Conservation (phyloP, 2,113 vertebrate species). For the Apus apus region DNA sequence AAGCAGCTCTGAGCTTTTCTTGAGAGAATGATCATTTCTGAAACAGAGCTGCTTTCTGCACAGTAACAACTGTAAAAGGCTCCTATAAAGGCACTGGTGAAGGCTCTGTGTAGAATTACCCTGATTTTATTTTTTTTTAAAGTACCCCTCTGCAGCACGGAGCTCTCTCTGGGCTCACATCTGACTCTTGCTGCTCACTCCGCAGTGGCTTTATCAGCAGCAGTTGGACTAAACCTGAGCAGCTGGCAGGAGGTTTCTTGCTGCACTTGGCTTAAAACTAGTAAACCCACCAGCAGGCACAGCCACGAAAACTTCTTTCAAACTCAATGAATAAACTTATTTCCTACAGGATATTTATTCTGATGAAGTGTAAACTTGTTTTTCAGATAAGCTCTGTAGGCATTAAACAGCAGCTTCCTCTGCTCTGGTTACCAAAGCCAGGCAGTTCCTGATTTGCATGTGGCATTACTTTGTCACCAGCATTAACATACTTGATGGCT, state of each 20-base stretch:
- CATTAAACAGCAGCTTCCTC: constrained; percentile 1
- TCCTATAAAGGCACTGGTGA: background rate
- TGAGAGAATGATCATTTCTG: background rate
- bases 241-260: background rate
- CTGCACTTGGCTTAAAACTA: background rate
- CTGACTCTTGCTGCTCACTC: background rate
- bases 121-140: background rate
- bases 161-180: background rate
- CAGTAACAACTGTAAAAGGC: background rate
- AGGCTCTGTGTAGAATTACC: background rate
- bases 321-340: background rate
- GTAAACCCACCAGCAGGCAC: background rate
- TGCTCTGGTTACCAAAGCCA: background rate
- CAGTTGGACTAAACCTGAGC: background rate
- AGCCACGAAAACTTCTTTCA: background rate
- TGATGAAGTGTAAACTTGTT: constrained; percentile 20
- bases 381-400: constrained; percentile 10
- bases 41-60: background rate
- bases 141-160: background rate
- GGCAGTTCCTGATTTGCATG: background rate
- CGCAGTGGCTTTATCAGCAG: accelerated
- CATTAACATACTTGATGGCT: background rate
- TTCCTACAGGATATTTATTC: constrained; percentile 51
- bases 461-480: background rate
- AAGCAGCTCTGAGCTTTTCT: background rate